Conservation (phyloP, 2,888 invertebrate genomes). For the Tetranychus truncatus region DNA sequence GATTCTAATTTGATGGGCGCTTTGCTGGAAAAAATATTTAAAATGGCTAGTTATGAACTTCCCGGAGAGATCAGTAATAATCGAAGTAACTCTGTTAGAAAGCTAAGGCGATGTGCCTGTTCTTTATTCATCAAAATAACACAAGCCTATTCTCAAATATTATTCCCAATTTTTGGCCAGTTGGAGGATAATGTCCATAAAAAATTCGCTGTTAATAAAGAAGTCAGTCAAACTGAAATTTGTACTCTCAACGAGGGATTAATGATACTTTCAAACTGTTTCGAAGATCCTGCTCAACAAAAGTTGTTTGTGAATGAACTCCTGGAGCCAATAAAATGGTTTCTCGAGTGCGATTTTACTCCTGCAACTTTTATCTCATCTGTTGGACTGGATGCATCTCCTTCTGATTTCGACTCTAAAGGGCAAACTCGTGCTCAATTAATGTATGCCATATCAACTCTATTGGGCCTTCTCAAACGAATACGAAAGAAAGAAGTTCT, state of each 20-base stretch:
- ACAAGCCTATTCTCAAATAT: slow-evolving; percentile 60
- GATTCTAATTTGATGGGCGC: slow-evolving; percentile 3
- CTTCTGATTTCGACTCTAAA: background rate
- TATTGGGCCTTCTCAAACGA: slow-evolving; percentile 15
- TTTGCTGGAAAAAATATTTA: slow-evolving; percentile 20
- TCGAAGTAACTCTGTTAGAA: slow-evolving; percentile 57
- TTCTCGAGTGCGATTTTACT: slow-evolving; percentile 2
- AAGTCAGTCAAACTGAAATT: slow-evolving; percentile 58
- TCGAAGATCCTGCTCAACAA: slow-evolving; percentile 57
- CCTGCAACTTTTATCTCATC: slow-evolving; percentile 6
- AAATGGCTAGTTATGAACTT: slow-evolving; percentile 46
- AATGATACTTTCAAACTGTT: slow-evolving; percentile 46
- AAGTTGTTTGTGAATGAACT: slow-evolving; percentile 13
- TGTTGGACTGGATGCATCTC: slow-evolving; percentile 1
- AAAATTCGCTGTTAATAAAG: slow-evolving; percentile 31
- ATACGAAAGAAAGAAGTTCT: slow-evolving; percentile 11
- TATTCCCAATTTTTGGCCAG: slow-evolving; percentile 37
- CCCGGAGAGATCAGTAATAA: slow-evolving; percentile 47
- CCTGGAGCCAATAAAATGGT: slow-evolving; percentile 9
- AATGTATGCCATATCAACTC: slow-evolving; percentile 12
- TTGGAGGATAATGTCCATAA: slow-evolving; percentile 11
- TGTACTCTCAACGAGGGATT: slow-evolving; percentile 46
- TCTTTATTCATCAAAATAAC: slow-evolving; percentile 73
- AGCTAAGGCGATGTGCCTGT: slow-evolving; percentile 67
- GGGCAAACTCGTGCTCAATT: slow-evolving; percentile 13